Evolutionary conservation across 2,888 invertebrate species (phyloP).

Genomic region (Rotaria socialis): DNA sequence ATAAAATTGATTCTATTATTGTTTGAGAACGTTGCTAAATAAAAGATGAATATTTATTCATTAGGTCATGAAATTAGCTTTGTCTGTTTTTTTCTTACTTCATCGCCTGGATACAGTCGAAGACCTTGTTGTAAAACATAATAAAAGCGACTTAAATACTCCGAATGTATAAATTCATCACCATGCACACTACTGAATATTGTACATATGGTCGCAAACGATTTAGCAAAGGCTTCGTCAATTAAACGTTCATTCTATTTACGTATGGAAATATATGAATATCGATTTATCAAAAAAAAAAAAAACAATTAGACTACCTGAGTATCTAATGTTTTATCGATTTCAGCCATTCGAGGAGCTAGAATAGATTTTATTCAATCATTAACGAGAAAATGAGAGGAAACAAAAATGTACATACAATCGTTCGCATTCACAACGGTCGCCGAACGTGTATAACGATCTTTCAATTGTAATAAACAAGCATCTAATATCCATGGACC

Average conservation of each 20-base stretch:
- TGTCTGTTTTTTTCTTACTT: background rate
- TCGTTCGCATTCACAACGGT: background rate
- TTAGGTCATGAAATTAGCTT: background rate
- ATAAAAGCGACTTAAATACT: constrained; percentile 85
- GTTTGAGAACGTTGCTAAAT: constrained; percentile 14
- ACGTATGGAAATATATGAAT: background rate
- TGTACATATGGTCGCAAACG: constrained; percentile 85
- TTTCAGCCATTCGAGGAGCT: background rate
- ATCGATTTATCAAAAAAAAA: background rate
- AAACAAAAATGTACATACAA: background rate
- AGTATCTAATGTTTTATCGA: constrained; percentile 41
- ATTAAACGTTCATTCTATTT: constrained; percentile 34
- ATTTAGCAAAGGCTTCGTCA: constrained; percentile 68
- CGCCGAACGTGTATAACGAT: constrained; percentile 49
- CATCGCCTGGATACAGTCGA: background rate
- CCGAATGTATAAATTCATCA: constrained; percentile 83
- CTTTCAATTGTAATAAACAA: constrained; percentile 77
- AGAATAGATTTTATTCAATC: background rate
- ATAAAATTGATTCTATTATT: constrained; percentile 67
- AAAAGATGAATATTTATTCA: background rate
- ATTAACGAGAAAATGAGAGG: background rate
- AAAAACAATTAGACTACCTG: constrained; percentile 28
- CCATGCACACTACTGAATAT: constrained; percentile 92
- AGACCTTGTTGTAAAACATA: constrained; percentile 83
- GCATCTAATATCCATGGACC: constrained; percentile 95